Conservation (phyloP, 2,113 vertebrate species). For the Ceuthmochares aereus region DNA sequence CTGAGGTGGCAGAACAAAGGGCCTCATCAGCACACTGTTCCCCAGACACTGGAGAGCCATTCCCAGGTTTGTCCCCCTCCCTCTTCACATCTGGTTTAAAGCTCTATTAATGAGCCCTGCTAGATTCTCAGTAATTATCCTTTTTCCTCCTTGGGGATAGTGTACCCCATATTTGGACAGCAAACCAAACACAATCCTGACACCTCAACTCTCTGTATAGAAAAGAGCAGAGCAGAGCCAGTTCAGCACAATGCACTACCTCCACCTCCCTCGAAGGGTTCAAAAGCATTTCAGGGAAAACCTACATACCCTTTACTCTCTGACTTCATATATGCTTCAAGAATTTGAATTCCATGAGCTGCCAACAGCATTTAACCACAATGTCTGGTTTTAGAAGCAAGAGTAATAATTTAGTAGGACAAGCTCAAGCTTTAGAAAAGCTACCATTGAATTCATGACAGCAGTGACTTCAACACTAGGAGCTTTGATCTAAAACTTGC, state of each 20-base stretch:
- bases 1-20: too few species aligned
- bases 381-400: not conserved
- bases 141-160: too few species aligned
- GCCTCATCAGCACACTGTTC: too few species aligned
- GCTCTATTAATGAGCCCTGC: too few species aligned
- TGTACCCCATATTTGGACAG: too few species aligned
- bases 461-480: not conserved
- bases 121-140: too few species aligned
- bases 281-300: not conserved
- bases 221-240: not conserved
- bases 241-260: not conserved
- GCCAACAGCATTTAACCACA: not conserved
- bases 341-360: not conserved
- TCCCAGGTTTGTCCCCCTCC: too few species aligned
- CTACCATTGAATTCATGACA: not conserved
- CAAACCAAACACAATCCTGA: too few species aligned
- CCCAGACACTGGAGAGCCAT: too few species aligned
- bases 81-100: too few species aligned
- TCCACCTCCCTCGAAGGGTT: not conserved
- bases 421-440: not conserved
- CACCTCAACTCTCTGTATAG: accelerated
- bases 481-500: not conserved
- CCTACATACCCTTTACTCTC: not conserved
- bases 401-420: not conserved
- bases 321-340: not conserved